Evolutionary conservation across 2,888 invertebrate genomes (phyloP).

Genomic region (Dryococelus australis): DNA sequence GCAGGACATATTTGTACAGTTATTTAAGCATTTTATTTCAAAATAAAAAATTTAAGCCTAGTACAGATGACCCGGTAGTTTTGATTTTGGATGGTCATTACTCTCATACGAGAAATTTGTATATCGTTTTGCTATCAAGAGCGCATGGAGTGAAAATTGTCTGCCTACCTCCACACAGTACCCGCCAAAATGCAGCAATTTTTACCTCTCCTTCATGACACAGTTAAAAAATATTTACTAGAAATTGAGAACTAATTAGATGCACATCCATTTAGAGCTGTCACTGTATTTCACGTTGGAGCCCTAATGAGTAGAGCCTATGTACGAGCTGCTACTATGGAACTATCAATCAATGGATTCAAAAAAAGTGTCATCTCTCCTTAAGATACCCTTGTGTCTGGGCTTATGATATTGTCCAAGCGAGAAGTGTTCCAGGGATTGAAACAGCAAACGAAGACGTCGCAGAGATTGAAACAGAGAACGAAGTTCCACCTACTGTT

Average conservation of each 20-base stretch:
- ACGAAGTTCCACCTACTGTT: too few species aligned
- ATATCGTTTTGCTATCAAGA: background rate
- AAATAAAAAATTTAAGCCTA: background rate
- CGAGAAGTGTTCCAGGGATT: too few species aligned
- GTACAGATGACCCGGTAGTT: background rate
- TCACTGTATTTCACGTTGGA: background rate
- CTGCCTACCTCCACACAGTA: background rate
- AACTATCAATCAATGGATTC: background rate
- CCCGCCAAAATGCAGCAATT: background rate
- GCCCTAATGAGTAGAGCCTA: background rate
- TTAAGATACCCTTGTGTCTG: background rate
- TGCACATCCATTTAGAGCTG: background rate
- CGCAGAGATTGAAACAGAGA: too few species aligned
- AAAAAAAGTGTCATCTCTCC: background rate
- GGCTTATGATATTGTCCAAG: background rate
- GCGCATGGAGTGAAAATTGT: background rate
- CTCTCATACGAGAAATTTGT: background rate
- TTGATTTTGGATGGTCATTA: slow-evolving; percentile 17
- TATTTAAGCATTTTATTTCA: background rate
- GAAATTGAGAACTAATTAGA: background rate
- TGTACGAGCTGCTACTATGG: background rate
- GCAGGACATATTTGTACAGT: background rate
- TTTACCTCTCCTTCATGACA: background rate
- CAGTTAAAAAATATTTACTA: background rate
- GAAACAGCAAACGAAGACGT: too few species aligned